Conservation (phyloP, 2,888 invertebrate genomes). For the Siphonodentalium dalli region DNA sequence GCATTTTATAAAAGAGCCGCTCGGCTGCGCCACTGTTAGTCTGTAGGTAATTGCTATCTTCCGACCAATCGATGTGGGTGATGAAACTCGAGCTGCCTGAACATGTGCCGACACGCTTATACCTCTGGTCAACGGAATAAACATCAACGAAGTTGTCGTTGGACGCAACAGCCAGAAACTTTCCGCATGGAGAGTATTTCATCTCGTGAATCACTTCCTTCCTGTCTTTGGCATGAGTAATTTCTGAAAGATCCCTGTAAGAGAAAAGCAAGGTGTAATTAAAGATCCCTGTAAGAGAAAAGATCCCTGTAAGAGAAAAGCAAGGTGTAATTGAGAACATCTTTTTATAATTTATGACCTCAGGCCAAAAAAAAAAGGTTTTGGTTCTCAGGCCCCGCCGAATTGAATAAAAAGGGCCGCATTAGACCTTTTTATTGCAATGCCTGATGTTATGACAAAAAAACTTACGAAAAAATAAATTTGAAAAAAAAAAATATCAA, state of each 20-base stretch:
- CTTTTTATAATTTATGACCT: too few species aligned
- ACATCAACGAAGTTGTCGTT: slow-evolving; percentile 67
- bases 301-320: too few species aligned
- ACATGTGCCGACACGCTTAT: slow-evolving; percentile 62
- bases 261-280: too few species aligned
- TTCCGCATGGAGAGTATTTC: slow-evolving; percentile 66
- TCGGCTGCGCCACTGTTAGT: slow-evolving; percentile 66
- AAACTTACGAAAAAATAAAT: too few species aligned
- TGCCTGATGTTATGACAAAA: too few species aligned
- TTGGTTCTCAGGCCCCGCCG: too few species aligned
- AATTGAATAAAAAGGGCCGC: too few species aligned
- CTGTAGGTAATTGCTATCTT: slow-evolving; percentile 63
- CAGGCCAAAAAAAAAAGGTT: too few species aligned
- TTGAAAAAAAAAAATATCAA: too few species aligned
- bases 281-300: too few species aligned
- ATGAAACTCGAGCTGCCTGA: slow-evolving; percentile 65
- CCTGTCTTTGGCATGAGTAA: slow-evolving; percentile 61
- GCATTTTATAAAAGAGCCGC: slow-evolving; percentile 62
- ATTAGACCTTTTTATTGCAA: too few species aligned
- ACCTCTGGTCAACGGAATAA: slow-evolving; percentile 60
- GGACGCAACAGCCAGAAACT: slow-evolving; percentile 65
- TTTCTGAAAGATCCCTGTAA: slow-evolving; percentile 62
- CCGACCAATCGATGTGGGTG: slow-evolving; percentile 67
- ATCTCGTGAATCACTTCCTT: slow-evolving; percentile 66
- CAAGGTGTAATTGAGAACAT: too few species aligned